Evolutionary conservation across 2,797 vertebrate species (phyloP), one percentile per base, ranked within the genome.

Genomic region (Dendrocincla fuliginosa): DNA sequence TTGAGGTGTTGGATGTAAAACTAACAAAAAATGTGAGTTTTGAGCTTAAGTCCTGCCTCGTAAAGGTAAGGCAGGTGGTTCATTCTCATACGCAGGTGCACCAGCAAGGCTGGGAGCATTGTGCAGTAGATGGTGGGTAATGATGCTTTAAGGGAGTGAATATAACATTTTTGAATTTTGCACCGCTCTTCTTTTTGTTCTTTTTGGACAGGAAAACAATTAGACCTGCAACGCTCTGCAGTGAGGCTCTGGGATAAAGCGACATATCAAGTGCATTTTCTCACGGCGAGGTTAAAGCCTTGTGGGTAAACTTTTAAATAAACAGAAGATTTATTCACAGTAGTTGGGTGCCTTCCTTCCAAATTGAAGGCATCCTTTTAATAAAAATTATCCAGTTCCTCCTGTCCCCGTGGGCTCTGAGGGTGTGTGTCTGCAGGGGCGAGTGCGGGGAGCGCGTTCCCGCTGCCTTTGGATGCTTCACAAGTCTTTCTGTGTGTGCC

Each of bases 401-500:
- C 47, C 78, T 91, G 86, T 61, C 93, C 87, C 71, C 30, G 10
- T 12, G 23, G 93, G 83, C 94, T 93, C 64, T 15, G 60, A 61
- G 93, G 84, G 93, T 52, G 89, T 75, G 93, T 5, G 63, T 81
- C 78, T 30, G 3, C 81, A 86, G 83, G 83, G 57, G 42, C 74
- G 68, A 94, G 80, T 41, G 30, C 19, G 9, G 92, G 92, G 95
- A 94, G 95, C 80, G 80, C 56, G 50, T 69, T 82, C 91, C 94
- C 65, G 60, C 94, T 93, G 97, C 23, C 97, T 97, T 97, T 92
- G 96, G 92, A 97, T 94, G 96, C 97, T 93, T 96, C 67, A 97
- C 96, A 96, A 98, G 96, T 95, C 96, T 96, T 93, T 95, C 97
- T 96, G 95, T 84, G 69, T 97, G 97, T 93, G 96, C 94, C 95